Base-by-base conservation (phyloP, 2,113 vertebrate species). In the Castor canadensis region DNA sequence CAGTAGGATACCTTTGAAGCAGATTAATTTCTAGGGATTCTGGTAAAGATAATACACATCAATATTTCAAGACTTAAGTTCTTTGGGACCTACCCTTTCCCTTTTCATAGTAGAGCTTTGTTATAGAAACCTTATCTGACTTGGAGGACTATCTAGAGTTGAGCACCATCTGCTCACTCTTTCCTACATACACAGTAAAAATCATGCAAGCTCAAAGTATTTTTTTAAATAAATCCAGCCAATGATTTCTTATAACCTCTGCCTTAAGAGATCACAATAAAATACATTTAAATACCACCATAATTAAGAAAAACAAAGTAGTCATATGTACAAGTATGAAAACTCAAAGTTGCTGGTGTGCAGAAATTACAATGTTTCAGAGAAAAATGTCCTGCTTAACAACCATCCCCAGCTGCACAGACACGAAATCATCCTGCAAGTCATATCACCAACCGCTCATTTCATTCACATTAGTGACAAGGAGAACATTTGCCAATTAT, bases 401-500 rank as follows among this genome's bases (percentile, higher is more conserved):
- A 72, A 81, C 67, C 58, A 94, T 45, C 38, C 84, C 28, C 52
- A 88, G 64, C 77, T 94, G 96, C 52, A 90, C 30, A 67, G 66
- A 71, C 67, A 84, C 1, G 28, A 43, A 15, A 76, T 91, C n/a
- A 87, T 58, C 38, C 88, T 90, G 13, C 76, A 91, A 75, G 38
- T 73, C 58, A 15, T n/a, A n/a, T n/a, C n/a, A n/a, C n/a, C n/a
- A n/a, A n/a, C n/a, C n/a, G n/a, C 85, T 96, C 40, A 93, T 72
- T 88, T 93, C 95, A 96, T 93, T 94, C 94, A 97, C 91, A 97
- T 75, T 75, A 89, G 93, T 16, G n/a, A 81, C 38, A 88, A 80
- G 28, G 72, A n/a, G n/a, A n/a, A 30, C 38, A 90, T 79, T 54
- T 73, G 64, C 13, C 85, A 72, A 73, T 96, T 98, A 99, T 11